phyloP scores from a whole-genome alignment of 37 sponge, comb jelly and placozoan species.

The Petrosia ficiformis region DNA sequence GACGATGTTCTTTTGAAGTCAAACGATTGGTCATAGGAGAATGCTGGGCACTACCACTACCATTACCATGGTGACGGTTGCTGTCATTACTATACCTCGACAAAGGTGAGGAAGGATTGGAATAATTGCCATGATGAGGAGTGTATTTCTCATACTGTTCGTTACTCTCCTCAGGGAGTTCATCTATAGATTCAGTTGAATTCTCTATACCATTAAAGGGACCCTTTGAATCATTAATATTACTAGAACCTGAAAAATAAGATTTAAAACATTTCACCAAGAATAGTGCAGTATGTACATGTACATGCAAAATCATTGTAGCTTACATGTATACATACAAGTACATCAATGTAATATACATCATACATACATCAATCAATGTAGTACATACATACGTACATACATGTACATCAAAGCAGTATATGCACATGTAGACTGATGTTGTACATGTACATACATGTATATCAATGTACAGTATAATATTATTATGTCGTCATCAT shows the following conservation, averaged over 20 bases:
- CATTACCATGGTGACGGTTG: not conserved
- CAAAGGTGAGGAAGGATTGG: constrained; percentile 35
- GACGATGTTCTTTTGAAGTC: constrained; percentile 62
- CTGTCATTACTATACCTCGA: not conserved
- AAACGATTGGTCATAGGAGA: constrained; percentile 40
- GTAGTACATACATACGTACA: too few species aligned
- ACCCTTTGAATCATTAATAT: not conserved
- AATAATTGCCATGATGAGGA: constrained; percentile 5
- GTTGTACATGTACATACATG: too few species aligned
- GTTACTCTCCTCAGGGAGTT: constrained; percentile 36
- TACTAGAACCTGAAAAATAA: too few species aligned
- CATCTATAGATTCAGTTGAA: constrained; percentile 46
- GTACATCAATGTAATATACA: too few species aligned
- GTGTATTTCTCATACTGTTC: too few species aligned
- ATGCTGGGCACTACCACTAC: not conserved
- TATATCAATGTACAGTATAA: too few species aligned
- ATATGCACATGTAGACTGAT: too few species aligned
- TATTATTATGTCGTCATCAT: too few species aligned
- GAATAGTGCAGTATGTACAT: too few species aligned
- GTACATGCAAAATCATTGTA: not conserved
- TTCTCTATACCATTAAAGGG: not conserved
- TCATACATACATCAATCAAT: too few species aligned
- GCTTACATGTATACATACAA: not conserved
- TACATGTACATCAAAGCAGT: too few species aligned
- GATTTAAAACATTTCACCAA: too few species aligned